Base-by-base conservation (phyloP, 1,140 invertebrate genomes). In the Lethrus apterus region DNA sequence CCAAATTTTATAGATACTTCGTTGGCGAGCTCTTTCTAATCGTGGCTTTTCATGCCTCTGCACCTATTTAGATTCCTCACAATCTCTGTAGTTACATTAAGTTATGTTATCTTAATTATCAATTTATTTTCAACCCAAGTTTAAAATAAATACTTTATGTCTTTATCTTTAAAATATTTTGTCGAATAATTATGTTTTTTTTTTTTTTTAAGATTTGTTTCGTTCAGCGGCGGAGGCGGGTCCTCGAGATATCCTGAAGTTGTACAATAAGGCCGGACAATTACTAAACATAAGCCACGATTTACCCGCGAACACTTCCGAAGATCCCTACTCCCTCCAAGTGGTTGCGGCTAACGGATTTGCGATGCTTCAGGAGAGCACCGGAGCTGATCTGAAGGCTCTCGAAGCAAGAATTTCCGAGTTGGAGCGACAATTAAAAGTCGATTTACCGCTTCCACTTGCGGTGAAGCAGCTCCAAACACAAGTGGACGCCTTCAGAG, bases 221-320 rank as follows among this genome's bases (percentile, higher is more conserved):
- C 69, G 75, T 65, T 70, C 68, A 48, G 77, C 77, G 40, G 75
- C 74, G 52, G 77, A 78, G 63, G 78, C 76, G 54, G 75, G 77
- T 46, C 74, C 76, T 59, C 67, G 70, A 56, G 76, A 79, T 56
- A 78, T 79, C 58, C 65, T 80, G 51, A 79, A 79, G 60, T 67
- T 80, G 58, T 73, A 75, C 52, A 74, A 75, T 54, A 67, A 66
- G 38, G 68, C 76, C 42, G 75, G 76, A 13, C 78, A 77, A 55
- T 69, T 83, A 21, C 59, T 83, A 50, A 82, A 83, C 64, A 83
- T 84, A 58, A 79, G 77, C 26, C 69, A 74, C 7, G 67, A 72
- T 47, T 63, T 84, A 29, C 69, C 70, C 42, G 62, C 72, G 18
- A 83, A 83, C 58, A 74, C 73, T 14, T 68, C 75, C n/a, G 70